These are phyloP conservation scores for Manis pentadactyla DNA, from an alignment of 2,797 vertebrate species.

Conservation along the genomic window DNA sequence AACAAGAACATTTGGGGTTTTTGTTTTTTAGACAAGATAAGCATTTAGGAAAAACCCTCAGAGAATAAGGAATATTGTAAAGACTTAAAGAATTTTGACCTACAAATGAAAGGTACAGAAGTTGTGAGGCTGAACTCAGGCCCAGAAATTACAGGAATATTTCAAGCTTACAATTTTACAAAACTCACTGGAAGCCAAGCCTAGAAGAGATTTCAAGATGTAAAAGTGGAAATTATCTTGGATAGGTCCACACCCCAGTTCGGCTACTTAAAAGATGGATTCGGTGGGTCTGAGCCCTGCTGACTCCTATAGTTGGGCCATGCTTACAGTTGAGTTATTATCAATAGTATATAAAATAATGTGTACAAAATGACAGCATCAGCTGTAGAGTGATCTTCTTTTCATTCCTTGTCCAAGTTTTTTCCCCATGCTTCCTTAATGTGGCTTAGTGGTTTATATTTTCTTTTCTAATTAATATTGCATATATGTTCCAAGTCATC, in stretches of 20 bases:
- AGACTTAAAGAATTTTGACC: conserved; percentile 18
- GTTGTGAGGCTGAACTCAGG: background rate
- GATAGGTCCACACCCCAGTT: background rate
- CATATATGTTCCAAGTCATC: conserved; percentile 41
- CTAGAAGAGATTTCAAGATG: background rate
- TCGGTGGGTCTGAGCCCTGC: background rate
- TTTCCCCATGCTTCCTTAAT: conserved; percentile 45
- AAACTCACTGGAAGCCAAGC: conserved; percentile 5
- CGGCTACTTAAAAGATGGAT: background rate
- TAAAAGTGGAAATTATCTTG: background rate
- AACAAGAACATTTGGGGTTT: background rate
- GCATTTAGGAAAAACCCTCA: conserved; percentile 30
- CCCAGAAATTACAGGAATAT: background rate
- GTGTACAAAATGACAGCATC: background rate
- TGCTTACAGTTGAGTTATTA: background rate
- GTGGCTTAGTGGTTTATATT: conserved; percentile 32
- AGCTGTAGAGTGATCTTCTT: background rate
- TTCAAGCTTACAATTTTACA: background rate
- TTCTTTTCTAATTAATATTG: conserved; percentile 56
- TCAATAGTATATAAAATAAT: background rate
- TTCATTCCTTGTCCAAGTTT: background rate
- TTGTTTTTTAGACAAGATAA: conserved; percentile 25
- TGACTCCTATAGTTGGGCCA: background rate
- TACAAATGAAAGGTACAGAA: background rate
- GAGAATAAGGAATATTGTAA: conserved; percentile 34